These are phyloP conservation scores for Diplolepis rosae DNA, from an alignment of 2,888 invertebrate genomes.

Conservation along the genomic window DNA sequence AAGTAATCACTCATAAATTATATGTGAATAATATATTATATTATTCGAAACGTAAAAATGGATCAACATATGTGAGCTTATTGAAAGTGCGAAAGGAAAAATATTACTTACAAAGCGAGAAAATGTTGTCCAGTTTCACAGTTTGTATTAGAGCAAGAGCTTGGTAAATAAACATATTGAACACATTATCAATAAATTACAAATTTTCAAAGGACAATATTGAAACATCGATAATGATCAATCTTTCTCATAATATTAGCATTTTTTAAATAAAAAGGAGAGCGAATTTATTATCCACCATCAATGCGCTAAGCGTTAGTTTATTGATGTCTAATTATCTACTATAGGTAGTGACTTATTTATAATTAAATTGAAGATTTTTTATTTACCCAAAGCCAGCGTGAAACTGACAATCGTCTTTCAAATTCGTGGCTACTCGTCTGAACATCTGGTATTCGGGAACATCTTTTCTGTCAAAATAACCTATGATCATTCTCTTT, in stretches of 20 bases:
- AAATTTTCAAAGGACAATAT: slow-evolving; percentile 4
- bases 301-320: not conserved
- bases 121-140: slow-evolving; percentile 70
- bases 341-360: not conserved
- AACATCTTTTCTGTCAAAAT: slow-evolving; percentile 88
- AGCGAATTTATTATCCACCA: not conserved
- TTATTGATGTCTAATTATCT: not conserved
- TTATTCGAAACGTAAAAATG: not conserved
- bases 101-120: slow-evolving; percentile 65
- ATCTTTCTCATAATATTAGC: not conserved
- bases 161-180: slow-evolving; percentile 64
- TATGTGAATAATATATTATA: too few species aligned
- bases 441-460: slow-evolving; percentile 88
- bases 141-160: slow-evolving; percentile 69
- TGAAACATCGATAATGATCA: slow-evolving; percentile 3
- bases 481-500: slow-evolving; percentile 91
- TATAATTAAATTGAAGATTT: not conserved
- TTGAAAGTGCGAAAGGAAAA: not conserved
- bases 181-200: slow-evolving; percentile 10
- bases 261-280: too few species aligned
- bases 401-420: slow-evolving; percentile 97
- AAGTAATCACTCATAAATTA: too few species aligned
- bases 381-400: slow-evolving; percentile 88
- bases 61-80: not conserved
- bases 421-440: slow-evolving; percentile 88